Conservation (phyloP, 2,113 vertebrate species). For the Guaruba guarouba region DNA sequence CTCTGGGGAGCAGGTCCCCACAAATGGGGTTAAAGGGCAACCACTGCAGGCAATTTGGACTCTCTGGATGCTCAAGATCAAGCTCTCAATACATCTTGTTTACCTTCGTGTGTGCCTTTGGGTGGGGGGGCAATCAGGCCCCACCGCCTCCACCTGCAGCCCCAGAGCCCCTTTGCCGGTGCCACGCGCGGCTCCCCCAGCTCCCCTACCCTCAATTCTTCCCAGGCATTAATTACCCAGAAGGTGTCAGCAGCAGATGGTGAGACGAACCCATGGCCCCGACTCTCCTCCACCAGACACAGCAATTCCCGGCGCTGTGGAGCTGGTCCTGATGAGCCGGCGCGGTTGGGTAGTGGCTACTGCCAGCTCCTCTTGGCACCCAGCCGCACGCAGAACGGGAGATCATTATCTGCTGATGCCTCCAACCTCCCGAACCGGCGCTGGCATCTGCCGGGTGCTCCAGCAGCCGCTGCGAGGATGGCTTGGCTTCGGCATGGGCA, state of each 20-base stretch:
- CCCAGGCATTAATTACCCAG: constrained; percentile 59
- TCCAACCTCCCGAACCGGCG: neutral
- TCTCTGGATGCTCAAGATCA: neutral
- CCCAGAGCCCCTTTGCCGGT: neutral
- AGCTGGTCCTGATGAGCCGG: neutral
- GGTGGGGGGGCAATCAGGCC: neutral
- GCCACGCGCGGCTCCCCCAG: neutral
- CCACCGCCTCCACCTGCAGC: neutral
- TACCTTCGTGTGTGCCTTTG: neutral
- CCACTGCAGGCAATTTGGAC: rapidly evolving
- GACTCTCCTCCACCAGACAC: constrained; percentile 7
- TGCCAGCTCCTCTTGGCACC: constrained; percentile 42
- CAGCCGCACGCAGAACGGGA: neutral
- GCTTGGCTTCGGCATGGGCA: neutral
- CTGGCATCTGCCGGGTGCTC: neutral
- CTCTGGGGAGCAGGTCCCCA: neutral
- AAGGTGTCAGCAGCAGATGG: constrained; percentile 66
- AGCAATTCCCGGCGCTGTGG: constrained; percentile 10
- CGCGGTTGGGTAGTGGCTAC: neutral
- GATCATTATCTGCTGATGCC: neutral
- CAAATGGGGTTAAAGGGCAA: neutral
- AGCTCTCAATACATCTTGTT: neutral
- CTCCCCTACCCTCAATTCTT: neutral
- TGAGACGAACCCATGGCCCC: constrained; percentile 8
- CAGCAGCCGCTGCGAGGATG: rapidly evolving